A percentile compares a stretch with the other conserved stretches of the same genome.
Evolutionary conservation across 2,888 invertebrate genomes (phyloP).

Genomic region (Magallana nippona): DNA sequence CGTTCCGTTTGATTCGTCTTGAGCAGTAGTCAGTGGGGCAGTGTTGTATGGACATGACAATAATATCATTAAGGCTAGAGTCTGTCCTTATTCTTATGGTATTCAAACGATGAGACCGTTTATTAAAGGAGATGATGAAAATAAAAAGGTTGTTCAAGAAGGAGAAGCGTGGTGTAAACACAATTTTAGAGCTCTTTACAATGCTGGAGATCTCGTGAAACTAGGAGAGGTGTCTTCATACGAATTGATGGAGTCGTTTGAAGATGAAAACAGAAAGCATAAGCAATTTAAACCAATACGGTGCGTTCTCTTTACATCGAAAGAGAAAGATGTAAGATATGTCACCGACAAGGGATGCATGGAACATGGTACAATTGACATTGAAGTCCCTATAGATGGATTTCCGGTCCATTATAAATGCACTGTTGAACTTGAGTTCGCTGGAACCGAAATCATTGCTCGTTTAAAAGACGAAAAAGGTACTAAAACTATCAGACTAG

Average conservation of each 20-base stretch:
- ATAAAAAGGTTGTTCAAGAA: conserved; percentile 1
- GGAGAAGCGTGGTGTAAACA: conserved; percentile 21
- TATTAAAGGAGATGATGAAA: conserved; percentile 22
- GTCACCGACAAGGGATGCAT: conserved; percentile 37
- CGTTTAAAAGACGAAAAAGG: conserved; percentile 33
- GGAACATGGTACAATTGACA: conserved; percentile 33
- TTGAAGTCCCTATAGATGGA: conserved; percentile 30
- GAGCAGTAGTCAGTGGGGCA: conserved; percentile 43
- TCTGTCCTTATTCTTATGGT: conserved; percentile 26
- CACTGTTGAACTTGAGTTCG: conserved; percentile 42
- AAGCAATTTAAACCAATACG: conserved; percentile 19
- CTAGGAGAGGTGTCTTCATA: conserved; percentile 10
- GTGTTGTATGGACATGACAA: conserved; percentile 44
- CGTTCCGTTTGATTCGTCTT: conserved; percentile 38
- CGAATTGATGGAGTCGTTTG: neutral
- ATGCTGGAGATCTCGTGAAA: neutral
- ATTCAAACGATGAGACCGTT: conserved; percentile 31
- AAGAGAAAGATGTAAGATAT: conserved; percentile 19
- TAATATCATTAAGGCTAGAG: conserved; percentile 24
- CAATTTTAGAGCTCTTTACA: neutral
- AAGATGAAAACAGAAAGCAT: neutral
- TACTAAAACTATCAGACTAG: neutral
- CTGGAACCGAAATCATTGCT: conserved; percentile 46
- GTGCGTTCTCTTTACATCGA: conserved; percentile 23
- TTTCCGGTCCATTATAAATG: conserved; percentile 40